Conservation (phyloP, 2,888 invertebrate species). For the Mellilla xanthometata region DNA sequence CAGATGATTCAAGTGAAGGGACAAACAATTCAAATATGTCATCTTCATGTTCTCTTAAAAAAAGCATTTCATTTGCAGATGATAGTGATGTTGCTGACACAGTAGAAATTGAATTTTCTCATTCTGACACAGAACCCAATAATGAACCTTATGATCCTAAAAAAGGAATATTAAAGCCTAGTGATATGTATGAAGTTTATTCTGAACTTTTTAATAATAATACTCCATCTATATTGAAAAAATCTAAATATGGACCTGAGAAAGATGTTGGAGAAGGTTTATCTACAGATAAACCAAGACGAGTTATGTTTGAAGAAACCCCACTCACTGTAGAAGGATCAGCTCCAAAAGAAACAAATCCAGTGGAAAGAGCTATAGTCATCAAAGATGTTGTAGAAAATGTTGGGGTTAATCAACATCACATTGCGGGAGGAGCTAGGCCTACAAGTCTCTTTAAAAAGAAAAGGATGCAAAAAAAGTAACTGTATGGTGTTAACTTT, state of each 20-base stretch:
- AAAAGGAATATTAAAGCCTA: constrained; percentile 64
- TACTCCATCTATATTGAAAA: constrained; percentile 67
- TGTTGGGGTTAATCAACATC: constrained; percentile 32
- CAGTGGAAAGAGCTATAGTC: constrained; percentile 45
- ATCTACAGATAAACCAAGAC: not conserved
- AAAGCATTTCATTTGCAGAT: constrained; percentile 67
- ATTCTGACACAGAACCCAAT: constrained; percentile 50
- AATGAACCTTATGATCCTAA: constrained; percentile 45
- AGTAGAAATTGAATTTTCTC: constrained; percentile 60
- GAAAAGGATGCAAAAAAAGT: constrained; percentile 58
- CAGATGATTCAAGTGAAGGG: constrained; percentile 49
- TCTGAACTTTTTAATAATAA: constrained; percentile 46
- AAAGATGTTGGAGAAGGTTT: constrained; percentile 13
- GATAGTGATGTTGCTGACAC: constrained; percentile 58
- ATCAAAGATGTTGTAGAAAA: constrained; percentile 65
- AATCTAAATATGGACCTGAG: constrained; percentile 49
- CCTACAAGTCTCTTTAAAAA: constrained; percentile 70
- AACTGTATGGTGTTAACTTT: not conserved
- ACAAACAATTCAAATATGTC: constrained; percentile 39
- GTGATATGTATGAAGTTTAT: constrained; percentile 66
- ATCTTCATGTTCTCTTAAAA: constrained; percentile 37
- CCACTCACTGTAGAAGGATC: constrained; percentile 1
- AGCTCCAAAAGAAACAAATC: constrained; percentile 14
- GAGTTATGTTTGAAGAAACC: constrained; percentile 8
- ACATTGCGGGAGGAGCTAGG: constrained; percentile 41